phyloP scores from a whole-genome alignment of 2,888 invertebrate genomes.

The Cheiracanthium punctorium region DNA sequence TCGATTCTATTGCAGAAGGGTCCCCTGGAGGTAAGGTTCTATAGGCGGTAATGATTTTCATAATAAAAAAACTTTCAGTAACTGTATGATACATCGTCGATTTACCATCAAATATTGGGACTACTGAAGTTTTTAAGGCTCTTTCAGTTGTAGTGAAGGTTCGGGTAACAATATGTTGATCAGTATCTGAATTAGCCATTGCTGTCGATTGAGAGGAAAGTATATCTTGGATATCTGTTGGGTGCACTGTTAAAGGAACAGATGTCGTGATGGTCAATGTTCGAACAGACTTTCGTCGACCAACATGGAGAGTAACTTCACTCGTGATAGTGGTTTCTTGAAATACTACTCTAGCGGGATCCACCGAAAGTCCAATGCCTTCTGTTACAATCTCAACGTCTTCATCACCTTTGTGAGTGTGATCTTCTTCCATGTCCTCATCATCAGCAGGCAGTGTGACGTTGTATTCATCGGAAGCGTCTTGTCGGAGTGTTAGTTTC shows the following conservation, averaged over 20 bases:
- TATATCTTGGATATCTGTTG: constrained; percentile 55
- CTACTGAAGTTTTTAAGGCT: constrained; percentile 91
- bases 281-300: constrained; percentile 72
- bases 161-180: constrained; percentile 89
- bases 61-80: constrained; percentile 91
- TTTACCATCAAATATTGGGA: constrained; percentile 86
- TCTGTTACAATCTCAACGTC: constrained; percentile 31
- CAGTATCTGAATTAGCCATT: constrained; percentile 78
- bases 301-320: constrained; percentile 72
- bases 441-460: constrained; percentile 46
- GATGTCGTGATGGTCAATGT: constrained; percentile 72
- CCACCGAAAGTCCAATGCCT: constrained; percentile 34
- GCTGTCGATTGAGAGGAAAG: constrained; percentile 33
- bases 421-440: constrained; percentile 59
- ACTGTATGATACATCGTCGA: constrained; percentile 85
- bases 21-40: constrained; percentile 87
- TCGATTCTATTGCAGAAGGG: constrained; percentile 47
- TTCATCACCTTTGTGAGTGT: constrained; percentile 45
- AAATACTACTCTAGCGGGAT: constrained; percentile 71
- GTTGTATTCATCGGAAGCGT: constrained; percentile 55
- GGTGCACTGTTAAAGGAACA: constrained; percentile 67
- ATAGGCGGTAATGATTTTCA: constrained; percentile 90
- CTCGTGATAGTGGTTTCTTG: constrained; percentile 71
- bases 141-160: constrained; percentile 93
- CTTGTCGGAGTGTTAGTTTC: constrained; percentile 70